phyloP scores from a whole-genome alignment of 2,113 vertebrate genomes.

The Mus musculus region DNA sequence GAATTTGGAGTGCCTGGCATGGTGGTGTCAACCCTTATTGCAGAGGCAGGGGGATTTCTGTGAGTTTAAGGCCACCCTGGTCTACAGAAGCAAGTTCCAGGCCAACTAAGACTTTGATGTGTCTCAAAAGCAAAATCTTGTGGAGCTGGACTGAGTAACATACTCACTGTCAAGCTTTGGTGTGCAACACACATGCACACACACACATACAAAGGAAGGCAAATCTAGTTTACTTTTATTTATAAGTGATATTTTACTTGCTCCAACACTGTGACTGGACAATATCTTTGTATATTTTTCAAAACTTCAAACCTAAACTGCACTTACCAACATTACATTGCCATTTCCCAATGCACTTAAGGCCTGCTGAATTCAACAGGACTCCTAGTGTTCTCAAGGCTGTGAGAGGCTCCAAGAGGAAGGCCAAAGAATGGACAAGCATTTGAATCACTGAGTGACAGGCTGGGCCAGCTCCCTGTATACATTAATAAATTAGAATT shows the following conservation, averaged over 20 bases:
- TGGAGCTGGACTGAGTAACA: neutral
- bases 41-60: neutral
- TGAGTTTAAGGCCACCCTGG: neutral
- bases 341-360: conserved; percentile 76
- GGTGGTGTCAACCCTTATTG: neutral
- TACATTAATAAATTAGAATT: conserved; percentile 99
- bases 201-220: neutral
- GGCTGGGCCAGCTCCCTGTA: conserved; percentile 95
- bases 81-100: neutral
- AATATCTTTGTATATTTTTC: conserved; percentile 45
- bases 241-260: conserved; percentile 34
- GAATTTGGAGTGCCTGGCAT: neutral
- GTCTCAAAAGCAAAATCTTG: neutral
- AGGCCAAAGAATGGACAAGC: conserved; percentile 89
- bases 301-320: conserved; percentile 62
- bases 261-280: conserved; percentile 1
- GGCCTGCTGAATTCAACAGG: conserved; percentile 82
- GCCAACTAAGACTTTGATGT: neutral
- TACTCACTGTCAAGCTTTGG: neutral
- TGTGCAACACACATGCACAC: neutral
- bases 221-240: conserved; percentile 19
- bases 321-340: conserved; percentile 64
- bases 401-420: conserved; percentile 84
- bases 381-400: conserved; percentile 79
- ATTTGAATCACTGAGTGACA: conserved; percentile 97